Evolutionary conservation across 2,113 vertebrate genomes (phyloP).

Genomic region (Athene noctua): DNA sequence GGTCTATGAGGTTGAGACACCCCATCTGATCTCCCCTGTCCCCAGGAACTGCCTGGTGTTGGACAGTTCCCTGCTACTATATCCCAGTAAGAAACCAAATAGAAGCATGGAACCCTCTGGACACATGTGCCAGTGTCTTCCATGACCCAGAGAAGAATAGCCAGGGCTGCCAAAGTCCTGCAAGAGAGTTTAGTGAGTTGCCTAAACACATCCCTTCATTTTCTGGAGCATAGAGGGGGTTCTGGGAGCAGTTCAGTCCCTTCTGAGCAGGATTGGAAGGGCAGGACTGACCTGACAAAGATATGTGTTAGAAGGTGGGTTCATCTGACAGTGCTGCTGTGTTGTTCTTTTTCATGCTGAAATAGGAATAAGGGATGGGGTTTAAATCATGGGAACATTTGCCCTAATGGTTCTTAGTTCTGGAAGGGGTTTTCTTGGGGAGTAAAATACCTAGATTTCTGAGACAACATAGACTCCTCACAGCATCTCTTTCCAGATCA

Average conservation of each 20-base stretch:
- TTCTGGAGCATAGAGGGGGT: neutral
- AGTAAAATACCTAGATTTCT: neutral
- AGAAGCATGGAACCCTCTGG: neutral
- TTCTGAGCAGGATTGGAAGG: neutral
- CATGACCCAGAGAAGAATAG: neutral
- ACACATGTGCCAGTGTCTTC: neutral
- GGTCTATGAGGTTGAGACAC: neutral
- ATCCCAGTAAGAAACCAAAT: neutral
- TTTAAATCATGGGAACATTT: neutral
- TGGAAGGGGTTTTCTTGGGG: neutral
- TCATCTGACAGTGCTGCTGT: neutral
- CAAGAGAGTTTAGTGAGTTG: neutral
- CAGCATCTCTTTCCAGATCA: neutral
- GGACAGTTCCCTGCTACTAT: neutral
- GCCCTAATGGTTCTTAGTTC: neutral
- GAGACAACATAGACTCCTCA: neutral
- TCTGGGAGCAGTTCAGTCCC: neutral
- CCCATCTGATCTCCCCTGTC: accelerated
- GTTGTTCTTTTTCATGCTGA: neutral
- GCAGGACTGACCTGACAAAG: neutral
- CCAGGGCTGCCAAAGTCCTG: neutral
- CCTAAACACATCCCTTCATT: neutral
- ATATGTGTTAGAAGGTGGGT: neutral
- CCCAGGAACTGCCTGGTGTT: neutral
- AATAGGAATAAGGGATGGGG: neutral